A percentile compares a stretch with the other conserved stretches of the same genome.
Conservation (phyloP, 2,113 vertebrate species). For the Protobothrops mucrosquamatus region DNA sequence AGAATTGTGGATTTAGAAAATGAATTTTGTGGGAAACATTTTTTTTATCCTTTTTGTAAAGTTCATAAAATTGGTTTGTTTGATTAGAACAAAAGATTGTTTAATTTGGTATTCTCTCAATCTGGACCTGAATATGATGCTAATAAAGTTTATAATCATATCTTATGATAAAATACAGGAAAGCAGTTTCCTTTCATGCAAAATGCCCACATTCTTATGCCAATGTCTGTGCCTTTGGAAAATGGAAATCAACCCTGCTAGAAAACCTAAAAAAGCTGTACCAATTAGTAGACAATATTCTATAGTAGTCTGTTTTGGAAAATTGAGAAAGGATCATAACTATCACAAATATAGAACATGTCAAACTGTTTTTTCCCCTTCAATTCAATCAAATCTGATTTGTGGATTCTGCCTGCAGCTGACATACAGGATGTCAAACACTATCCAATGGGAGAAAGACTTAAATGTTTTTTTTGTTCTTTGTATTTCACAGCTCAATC, state of each 20-base stretch:
- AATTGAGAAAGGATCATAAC: not conserved
- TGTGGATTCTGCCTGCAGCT: not conserved
- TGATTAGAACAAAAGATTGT: not conserved
- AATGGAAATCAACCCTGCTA: not conserved
- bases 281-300: not conserved
- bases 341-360: not conserved
- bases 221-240: not conserved
- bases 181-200: not conserved
- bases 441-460: no score
- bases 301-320: not conserved
- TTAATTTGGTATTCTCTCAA: not conserved
- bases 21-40: constrained; percentile 42
- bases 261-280: not conserved
- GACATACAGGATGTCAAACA: no score
- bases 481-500: no score
- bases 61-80: not conserved
- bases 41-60: constrained; percentile 2
- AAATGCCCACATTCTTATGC: not conserved
- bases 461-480: no score
- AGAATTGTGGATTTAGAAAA: constrained; percentile 31
- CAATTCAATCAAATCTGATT: not conserved
- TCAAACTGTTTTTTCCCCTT: not conserved
- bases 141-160: not conserved
- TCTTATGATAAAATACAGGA: not conserved
- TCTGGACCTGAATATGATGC: not conserved